Percentiles rank a stretch among this genome's conserved stretches.
These are phyloP conservation scores for Dasypolia templi DNA, from an alignment of 2,888 invertebrate genomes.

Conservation along the genomic window DNA sequence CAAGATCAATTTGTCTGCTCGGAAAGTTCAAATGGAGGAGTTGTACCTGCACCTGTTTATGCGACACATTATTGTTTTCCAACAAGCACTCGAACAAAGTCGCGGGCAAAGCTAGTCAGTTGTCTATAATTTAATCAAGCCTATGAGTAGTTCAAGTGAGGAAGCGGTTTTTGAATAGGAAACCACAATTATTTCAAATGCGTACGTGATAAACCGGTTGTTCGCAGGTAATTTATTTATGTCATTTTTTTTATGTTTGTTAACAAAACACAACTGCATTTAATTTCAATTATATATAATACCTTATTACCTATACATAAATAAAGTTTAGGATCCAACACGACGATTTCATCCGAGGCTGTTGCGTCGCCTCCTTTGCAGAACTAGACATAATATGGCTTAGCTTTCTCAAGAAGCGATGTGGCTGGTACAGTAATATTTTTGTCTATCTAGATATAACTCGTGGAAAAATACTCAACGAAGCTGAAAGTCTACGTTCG, in stretches of 20 bases:
- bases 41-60: too few relatives aligned
- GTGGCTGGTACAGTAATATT: not conserved
- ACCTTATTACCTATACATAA: not conserved
- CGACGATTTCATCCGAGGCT: not conserved
- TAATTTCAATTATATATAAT: not conserved
- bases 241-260: not conserved
- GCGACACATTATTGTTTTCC: too few relatives aligned
- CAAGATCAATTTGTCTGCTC: too few relatives aligned
- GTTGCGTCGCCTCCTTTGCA: not conserved
- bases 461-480: too few relatives aligned
- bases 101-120: too few relatives aligned
- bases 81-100: too few relatives aligned
- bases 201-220: constrained; percentile 21
- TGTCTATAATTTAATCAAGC: too few relatives aligned
- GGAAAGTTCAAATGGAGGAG: too few relatives aligned
- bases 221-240: constrained; percentile 6
- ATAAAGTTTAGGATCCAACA: not conserved
- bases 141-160: not conserved
- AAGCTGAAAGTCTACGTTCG: too few relatives aligned
- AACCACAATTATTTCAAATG: not conserved
- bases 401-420: not conserved
- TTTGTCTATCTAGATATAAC: not conserved
- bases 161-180: not conserved
- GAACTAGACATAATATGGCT: not conserved
- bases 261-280: not conserved